Conservation (phyloP, 2,888 invertebrate genomes). For the Axea sp. region DNA sequence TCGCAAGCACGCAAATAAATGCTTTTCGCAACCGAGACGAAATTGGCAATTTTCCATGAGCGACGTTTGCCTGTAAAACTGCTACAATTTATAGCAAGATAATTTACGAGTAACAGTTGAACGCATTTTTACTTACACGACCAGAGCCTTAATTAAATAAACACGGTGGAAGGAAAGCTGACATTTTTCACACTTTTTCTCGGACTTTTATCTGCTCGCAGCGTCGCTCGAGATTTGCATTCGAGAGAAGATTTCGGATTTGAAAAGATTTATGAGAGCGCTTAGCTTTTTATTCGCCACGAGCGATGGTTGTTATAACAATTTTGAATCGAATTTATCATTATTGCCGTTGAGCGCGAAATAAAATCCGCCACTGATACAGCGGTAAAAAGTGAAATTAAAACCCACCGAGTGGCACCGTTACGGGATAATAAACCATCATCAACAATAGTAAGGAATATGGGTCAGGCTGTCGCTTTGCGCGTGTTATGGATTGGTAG, state of each 20-base stretch:
- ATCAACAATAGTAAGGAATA: constrained; percentile 28
- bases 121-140: constrained; percentile 2
- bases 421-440: constrained; percentile 38
- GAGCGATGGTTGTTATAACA: constrained; percentile 13
- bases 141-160: constrained; percentile 10
- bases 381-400: constrained; percentile 4
- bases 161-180: not conserved
- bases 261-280: constrained; percentile 33
- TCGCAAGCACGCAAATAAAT: not conserved
- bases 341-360: constrained; percentile 17
- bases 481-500: constrained; percentile 29
- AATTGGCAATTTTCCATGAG: not conserved
- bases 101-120: not conserved
- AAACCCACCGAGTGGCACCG: constrained; percentile 4
- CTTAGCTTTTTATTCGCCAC: constrained; percentile 21
- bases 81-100: too few species aligned
- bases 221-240: constrained; percentile 38
- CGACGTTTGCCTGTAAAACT: too few species aligned
- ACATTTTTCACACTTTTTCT: constrained; percentile 38
- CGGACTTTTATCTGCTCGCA: constrained; percentile 12
- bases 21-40: not conserved
- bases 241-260: constrained; percentile 32
- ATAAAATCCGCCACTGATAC: constrained; percentile 4
- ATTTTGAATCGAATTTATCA: constrained; percentile 46
- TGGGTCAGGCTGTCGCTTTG: constrained; percentile 40